These are phyloP conservation scores for Tryphoninae sp. DNA, from an alignment of 2,888 invertebrate genomes.

Conservation along the genomic window DNA sequence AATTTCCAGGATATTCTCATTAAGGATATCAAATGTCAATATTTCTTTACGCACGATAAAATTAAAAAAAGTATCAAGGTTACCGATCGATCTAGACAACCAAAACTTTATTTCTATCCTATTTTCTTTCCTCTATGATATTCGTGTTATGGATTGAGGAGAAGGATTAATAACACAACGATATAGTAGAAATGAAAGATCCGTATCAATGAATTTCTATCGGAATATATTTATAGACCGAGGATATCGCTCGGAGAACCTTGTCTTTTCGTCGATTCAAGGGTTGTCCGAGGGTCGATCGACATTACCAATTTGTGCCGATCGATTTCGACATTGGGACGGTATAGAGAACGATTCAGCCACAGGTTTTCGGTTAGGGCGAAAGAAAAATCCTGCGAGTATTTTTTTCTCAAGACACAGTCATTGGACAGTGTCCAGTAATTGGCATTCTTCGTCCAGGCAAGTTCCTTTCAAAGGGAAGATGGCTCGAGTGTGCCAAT, in stretches of 20 bases:
- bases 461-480: neutral
- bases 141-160: neutral
- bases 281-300: slow-evolving; percentile 18
- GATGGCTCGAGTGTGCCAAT: slow-evolving; percentile 16
- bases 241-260: neutral
- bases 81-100: no score
- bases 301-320: slow-evolving; percentile 23
- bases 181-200: neutral
- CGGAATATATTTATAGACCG: neutral
- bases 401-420: neutral
- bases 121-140: no score
- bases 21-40: no score
- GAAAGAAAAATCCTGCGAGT: slow-evolving; percentile 10
- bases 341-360: slow-evolving; percentile 9
- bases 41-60: no score
- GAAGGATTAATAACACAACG: neutral
- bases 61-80: no score
- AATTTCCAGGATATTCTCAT: no score
- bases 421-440: slow-evolving; percentile 8
- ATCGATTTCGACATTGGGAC: neutral
- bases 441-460: neutral
- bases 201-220: neutral
- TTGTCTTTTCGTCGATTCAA: neutral
- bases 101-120: no score
- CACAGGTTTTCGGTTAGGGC: slow-evolving; percentile 22